Evolutionary conservation across 2,888 invertebrate genomes (phyloP).

Genomic region (Thysanoteuthis rhombus): DNA sequence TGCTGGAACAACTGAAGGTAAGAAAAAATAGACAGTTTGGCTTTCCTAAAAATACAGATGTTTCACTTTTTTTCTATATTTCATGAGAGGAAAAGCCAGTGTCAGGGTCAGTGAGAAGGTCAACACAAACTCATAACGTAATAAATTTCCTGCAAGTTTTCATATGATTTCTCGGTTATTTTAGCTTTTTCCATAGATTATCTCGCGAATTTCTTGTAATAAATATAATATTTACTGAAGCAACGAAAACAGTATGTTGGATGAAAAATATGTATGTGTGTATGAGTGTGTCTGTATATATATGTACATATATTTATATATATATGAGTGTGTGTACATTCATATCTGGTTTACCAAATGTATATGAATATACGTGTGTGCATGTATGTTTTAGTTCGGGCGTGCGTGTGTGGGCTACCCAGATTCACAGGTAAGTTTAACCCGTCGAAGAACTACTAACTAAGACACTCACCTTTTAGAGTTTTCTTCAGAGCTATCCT

Average conservation of each 20-base stretch:
- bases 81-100: background rate
- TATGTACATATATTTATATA: background rate
- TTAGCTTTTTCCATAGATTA: background rate
- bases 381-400: background rate
- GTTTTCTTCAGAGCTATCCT: no score
- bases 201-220: background rate
- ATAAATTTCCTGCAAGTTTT: background rate
- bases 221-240: background rate
- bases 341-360: background rate
- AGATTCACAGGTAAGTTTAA: no score
- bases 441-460: no score
- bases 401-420: no score
- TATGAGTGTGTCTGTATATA: background rate
- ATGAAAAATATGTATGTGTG: background rate
- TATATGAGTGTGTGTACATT: background rate
- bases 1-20: background rate
- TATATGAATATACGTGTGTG: background rate
- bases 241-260: background rate
- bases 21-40: background rate
- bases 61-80: background rate
- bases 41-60: background rate
- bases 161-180: background rate
- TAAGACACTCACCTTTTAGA: no score
- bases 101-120: background rate
- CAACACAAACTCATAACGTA: background rate